These are phyloP conservation scores for Yponomeuta sedellus DNA, from an alignment of 2,888 invertebrate species.

Conservation along the genomic window DNA sequence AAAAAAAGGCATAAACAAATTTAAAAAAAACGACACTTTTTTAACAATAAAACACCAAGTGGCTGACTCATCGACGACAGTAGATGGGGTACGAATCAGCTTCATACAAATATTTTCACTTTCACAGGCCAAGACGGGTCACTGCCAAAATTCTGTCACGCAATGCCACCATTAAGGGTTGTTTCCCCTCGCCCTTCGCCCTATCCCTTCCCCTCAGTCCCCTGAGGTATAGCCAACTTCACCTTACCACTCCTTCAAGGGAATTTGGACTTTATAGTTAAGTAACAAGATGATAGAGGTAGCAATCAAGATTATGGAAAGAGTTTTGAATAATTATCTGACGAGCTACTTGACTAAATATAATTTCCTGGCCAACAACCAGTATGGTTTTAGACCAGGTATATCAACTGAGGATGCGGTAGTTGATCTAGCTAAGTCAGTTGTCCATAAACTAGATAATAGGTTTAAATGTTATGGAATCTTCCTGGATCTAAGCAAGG, in stretches of 20 bases:
- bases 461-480: too few species aligned
- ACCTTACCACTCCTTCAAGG: neutral
- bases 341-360: too few species aligned
- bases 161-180: constrained; percentile 73
- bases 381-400: too few species aligned
- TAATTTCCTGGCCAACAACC: too few species aligned
- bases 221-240: neutral
- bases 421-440: too few species aligned
- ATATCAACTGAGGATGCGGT: too few species aligned
- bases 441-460: too few species aligned
- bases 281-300: neutral
- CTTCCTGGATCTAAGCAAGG: too few species aligned
- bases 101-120: constrained; percentile 67
- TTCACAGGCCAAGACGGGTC: constrained; percentile 68
- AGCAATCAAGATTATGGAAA: too few species aligned
- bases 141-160: constrained; percentile 76
- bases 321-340: too few species aligned
- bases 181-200: constrained; percentile 44
- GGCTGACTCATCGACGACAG: neutral
- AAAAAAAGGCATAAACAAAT: too few species aligned
- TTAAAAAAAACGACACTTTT: too few species aligned
- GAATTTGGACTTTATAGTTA: neutral
- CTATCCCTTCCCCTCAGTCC: constrained; percentile 27
- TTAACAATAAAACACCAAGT: neutral
- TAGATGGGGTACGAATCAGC: constrained; percentile 37